Conservation (phyloP, 1,140 invertebrate species). For the Drosophila chauvacae region DNA sequence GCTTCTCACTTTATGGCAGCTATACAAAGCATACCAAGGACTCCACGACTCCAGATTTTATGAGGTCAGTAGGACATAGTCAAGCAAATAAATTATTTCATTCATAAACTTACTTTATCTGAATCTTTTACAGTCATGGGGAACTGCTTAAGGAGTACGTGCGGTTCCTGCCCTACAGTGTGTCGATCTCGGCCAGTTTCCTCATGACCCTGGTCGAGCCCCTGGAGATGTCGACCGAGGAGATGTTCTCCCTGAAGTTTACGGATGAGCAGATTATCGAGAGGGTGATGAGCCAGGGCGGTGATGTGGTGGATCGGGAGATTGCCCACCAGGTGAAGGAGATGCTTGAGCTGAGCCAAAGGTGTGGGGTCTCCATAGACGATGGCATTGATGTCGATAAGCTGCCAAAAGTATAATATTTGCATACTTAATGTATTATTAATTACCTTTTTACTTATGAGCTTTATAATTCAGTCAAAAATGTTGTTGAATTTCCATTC, state of each 20-base stretch:
- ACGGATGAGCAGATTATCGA: constrained; percentile 42
- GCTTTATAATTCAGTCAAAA: neutral
- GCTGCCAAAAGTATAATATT: neutral
- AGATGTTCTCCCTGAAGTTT: constrained; percentile 24
- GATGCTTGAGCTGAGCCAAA: constrained; percentile 58
- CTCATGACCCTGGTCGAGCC: constrained; percentile 60
- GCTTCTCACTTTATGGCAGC: constrained; percentile 44
- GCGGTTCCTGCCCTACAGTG: constrained; percentile 59
- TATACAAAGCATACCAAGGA: constrained; percentile 39
- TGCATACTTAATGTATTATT: neutral
- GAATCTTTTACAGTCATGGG: constrained; percentile 23
- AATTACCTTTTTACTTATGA: too few species aligned
- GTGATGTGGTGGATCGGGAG: constrained; percentile 64
- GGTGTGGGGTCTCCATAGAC: constrained; percentile 58
- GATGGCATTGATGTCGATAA: constrained; percentile 54
- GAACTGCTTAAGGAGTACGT: constrained; percentile 70
- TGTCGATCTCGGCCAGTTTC: constrained; percentile 52
- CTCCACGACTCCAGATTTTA: constrained; percentile 41
- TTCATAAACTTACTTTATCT: neutral
- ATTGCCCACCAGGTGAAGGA: constrained; percentile 70
- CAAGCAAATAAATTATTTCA: neutral
- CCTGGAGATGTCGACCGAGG: constrained; percentile 2
- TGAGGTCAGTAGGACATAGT: constrained; percentile 48
- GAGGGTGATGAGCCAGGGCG: constrained; percentile 34
- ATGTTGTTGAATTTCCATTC: neutral